A percentile compares a stretch with the other conserved stretches of the same genome.
Evolutionary conservation across 2,888 invertebrate genomes (phyloP).

Genomic region (Drosophila neotestacea): DNA sequence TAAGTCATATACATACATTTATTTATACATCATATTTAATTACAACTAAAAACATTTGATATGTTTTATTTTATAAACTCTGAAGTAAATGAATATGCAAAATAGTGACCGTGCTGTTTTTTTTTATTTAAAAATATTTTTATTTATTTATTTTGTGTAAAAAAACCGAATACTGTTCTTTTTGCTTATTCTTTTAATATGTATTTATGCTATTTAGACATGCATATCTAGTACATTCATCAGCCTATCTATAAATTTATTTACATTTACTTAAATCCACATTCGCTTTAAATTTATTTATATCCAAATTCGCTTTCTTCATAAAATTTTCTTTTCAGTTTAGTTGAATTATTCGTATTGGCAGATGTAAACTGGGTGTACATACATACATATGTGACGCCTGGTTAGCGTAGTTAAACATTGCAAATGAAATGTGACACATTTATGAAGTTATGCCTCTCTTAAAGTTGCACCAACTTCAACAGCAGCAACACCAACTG

Average conservation of each 20-base stretch:
- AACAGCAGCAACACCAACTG: slow-evolving; percentile 13
- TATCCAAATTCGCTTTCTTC: neutral
- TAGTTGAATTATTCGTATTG: neutral
- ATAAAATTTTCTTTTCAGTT: neutral
- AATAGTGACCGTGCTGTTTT: too few relatives aligned
- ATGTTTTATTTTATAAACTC: too few relatives aligned
- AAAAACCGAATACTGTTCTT: too few relatives aligned
- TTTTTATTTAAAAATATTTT: too few relatives aligned
- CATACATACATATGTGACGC: neutral
- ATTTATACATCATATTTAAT: too few relatives aligned
- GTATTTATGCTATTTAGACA: neutral
- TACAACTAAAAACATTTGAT: too few relatives aligned
- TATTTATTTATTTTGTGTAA: too few relatives aligned
- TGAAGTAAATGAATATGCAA: too few relatives aligned
- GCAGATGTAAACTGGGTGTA: neutral
- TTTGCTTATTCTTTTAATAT: neutral
- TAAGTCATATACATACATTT: too few relatives aligned
- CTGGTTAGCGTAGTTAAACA: slow-evolving; percentile 58
- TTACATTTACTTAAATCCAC: too few relatives aligned
- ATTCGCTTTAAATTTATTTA: neutral
- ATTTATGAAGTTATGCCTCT: slow-evolving; percentile 63
- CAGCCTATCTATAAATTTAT: too few relatives aligned
- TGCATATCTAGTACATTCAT: neutral
- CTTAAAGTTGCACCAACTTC: slow-evolving; percentile 20
- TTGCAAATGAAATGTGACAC: slow-evolving; percentile 37